phyloP scores from a whole-genome alignment of 1,140 invertebrate genomes.

The Hermetia illucens region DNA sequence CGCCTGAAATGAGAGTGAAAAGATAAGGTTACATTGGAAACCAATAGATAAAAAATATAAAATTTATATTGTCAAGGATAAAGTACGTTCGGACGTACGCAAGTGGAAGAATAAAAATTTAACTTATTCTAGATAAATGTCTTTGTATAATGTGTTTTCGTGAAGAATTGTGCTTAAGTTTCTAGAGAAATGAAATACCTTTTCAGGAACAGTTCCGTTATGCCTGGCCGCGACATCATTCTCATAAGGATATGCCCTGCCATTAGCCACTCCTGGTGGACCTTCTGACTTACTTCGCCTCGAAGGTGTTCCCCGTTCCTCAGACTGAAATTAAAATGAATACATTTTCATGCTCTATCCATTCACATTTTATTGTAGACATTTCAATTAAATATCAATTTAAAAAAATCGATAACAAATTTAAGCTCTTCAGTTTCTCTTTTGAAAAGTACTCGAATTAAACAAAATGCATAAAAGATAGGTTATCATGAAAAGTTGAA shows the following conservation, averaged over 20 bases:
- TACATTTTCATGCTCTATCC: conserved; percentile 24
- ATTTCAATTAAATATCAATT: background rate
- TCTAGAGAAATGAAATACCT: conserved; percentile 14
- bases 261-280: conserved; percentile 38
- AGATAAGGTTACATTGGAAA: conserved; percentile 17
- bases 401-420: too few relatives aligned
- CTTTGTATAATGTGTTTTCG: too few relatives aligned
- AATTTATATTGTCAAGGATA: conserved; percentile 6
- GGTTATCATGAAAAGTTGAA: too few relatives aligned
- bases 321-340: conserved; percentile 39
- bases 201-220: conserved; percentile 16
- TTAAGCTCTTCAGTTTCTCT: too few relatives aligned
- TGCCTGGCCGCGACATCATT: conserved; percentile 30
- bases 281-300: conserved; percentile 59
- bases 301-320: conserved; percentile 36
- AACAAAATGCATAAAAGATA: too few relatives aligned
- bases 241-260: conserved; percentile 30
- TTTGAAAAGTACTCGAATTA: too few relatives aligned
- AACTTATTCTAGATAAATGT: too few relatives aligned
- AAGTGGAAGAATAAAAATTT: too few relatives aligned
- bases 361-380: conserved; percentile 23
- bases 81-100: too few relatives aligned
- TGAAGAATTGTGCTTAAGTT: background rate
- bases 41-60: conserved; percentile 4
- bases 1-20: conserved; percentile 28